Evolutionary conservation across 2,113 vertebrate genomes (phyloP).

Genomic region (Turdus rufiventris): DNA sequence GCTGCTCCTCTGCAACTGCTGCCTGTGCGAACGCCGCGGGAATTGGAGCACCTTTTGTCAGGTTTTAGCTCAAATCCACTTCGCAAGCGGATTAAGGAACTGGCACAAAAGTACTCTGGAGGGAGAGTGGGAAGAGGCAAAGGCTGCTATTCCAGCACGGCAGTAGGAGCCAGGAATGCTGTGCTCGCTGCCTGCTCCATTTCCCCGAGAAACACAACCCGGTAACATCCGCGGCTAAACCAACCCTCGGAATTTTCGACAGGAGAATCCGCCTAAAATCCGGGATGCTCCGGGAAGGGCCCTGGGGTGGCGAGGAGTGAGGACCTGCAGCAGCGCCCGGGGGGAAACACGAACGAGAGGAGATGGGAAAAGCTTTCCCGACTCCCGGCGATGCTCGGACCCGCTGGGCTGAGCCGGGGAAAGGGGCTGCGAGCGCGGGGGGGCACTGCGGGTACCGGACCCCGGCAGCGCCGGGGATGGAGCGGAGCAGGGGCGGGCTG

Average conservation of each 20-base stretch:
- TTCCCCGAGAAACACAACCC: not conserved
- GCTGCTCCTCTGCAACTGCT: not conserved
- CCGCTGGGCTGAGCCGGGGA: not conserved
- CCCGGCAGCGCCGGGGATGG: not conserved
- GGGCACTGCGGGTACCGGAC: not conserved
- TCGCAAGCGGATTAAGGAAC: constrained; percentile 41
- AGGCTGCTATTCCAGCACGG: constrained; percentile 10
- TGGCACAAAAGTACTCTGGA: constrained; percentile 42
- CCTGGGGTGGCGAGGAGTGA: not conserved
- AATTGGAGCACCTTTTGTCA: constrained; percentile 35
- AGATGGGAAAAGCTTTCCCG: not conserved
- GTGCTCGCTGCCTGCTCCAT: constrained; percentile 50
- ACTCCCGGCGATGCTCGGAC: not conserved
- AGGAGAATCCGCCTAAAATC: not conserved
- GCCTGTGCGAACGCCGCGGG: not conserved
- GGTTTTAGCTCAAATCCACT: constrained; percentile 48
- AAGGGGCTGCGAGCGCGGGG: not conserved
- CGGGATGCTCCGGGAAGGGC: not conserved
- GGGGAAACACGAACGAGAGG: not conserved
- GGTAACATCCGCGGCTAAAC: not conserved
- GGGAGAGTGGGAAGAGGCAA: constrained; percentile 23
- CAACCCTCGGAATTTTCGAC: not conserved
- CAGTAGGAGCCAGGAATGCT: not conserved
- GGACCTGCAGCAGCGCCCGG: not conserved
- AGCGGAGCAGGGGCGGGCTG: not conserved